Evolutionary conservation across 2,888 invertebrate species (phyloP), one percentile per base, ranked within the genome.

Genomic region (Lapara coniferarum): DNA sequence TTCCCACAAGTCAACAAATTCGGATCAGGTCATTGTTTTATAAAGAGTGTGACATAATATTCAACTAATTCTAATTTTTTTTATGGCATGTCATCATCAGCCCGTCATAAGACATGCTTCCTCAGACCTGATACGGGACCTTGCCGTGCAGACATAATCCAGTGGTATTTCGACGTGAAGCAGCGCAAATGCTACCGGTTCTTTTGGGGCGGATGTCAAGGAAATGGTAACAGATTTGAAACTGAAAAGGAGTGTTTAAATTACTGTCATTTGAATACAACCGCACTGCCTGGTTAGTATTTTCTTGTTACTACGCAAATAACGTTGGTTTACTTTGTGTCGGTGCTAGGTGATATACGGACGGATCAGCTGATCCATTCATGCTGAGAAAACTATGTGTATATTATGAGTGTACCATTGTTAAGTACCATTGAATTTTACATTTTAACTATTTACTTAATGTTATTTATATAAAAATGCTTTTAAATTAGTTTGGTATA

Each of bases 201-300:
- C 78, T 92, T 82, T 75, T 92, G 88, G 87, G 92, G 92, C 0
- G 91, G 92, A 12, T 92, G 92, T 71, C 92, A 92, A 69, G 92
- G 92, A 14, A 92, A 92, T 68, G 92, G 92, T n/a, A 92, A 92
- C 73, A 81, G 81, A 70, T 92, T 90, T 71, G 86, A 85, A n/a
- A 80, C 76, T 1, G 66, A 46, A 2, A 10, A 68, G 0, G 74
- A 82, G 3, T 92, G 92, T 69, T 7, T 51, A 3, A 68, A 77
- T 0, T 75, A 86, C 70, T 92, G 92, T 72, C 72, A 57, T 53
- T 70, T 90, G 3, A 81, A 84, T 67, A 16, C 52, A 10, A 71
- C 78, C 8, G n/a, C n/a, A 25, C 2, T 69, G 1, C n/a, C 52
- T 59, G 8, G 85, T 84, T 74, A 76, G 79, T 77, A n/a, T 58